Evolutionary conservation across 1,140 invertebrate genomes (phyloP), one percentile per base, ranked within the genome.

Genomic region (Nasonia vitripennis): DNA sequence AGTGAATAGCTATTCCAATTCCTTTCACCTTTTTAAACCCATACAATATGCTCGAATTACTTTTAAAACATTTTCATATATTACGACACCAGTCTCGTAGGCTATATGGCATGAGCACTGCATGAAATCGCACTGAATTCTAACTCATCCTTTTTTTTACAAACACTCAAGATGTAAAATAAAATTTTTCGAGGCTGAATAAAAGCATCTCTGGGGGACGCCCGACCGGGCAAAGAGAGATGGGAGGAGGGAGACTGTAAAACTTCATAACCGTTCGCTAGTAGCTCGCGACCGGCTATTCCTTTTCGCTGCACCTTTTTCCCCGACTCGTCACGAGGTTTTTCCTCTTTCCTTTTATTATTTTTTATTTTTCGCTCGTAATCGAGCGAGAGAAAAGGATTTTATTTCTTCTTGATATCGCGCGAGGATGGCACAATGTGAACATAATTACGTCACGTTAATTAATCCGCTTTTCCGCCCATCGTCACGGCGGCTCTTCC

Each of bases 401-500:
- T 83, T 83, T 41, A 83, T 67, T 79, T 51, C 83, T 83, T 45
- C 62, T 79, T 86, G 74, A 84, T 84, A 84, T 84, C 85, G 68
- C 83, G 27, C 68, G 23, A 27, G 81, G 85, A 27, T 85, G 55
- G 67, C 75, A 86, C 86, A 88, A 87, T 86, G 86, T 83, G 83
- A 55, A 23, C 83, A 86, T 89, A 89, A 90, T 90, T 90, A 87
- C 89, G 87, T 90, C 88, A 89, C 89, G 87, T 90, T 90, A 90
- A 90, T 90, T 90, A 90, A 90, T 89, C 86, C 86, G 71, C 48
- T 86, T 80, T 88, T 81, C 74, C 68, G 31, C 62, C 45, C 51
- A 79, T 84, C 75, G 75, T 62, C 70, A 55, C 73, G 75, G n/a
- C 11, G n/a, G 27, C 70, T 70, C 67, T 71, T 11, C 48, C 20